A percentile compares a stretch with the other conserved stretches of the same genome.
Evolutionary conservation across 2,888 invertebrate species (phyloP).

Genomic region (Piscicola geometra): DNA sequence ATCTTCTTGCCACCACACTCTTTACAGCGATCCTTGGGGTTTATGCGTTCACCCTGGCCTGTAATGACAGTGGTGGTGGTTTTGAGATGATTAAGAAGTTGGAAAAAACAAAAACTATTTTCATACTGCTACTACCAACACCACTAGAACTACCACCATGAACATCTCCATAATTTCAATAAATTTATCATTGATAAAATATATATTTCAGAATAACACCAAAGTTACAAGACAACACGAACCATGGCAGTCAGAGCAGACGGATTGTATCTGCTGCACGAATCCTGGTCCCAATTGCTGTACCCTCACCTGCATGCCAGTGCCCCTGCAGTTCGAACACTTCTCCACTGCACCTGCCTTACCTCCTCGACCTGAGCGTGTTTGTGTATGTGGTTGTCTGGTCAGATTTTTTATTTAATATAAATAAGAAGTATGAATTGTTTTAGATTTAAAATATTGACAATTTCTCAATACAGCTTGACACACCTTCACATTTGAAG

Average conservation of each 20-base stretch:
- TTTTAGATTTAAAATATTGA: too few relatives aligned
- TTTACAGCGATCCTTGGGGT: constrained; percentile 79
- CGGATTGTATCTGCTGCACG: constrained; percentile 84
- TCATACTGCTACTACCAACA: too few relatives aligned
- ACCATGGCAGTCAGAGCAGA: constrained; percentile 81
- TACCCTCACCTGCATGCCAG: constrained; percentile 71
- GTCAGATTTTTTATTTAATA: too few relatives aligned
- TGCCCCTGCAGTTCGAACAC: constrained; percentile 80
- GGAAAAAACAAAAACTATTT: too few relatives aligned
- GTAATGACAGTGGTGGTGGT: too few relatives aligned
- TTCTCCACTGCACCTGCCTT: constrained; percentile 84
- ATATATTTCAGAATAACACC: not conserved
- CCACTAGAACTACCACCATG: too few relatives aligned
- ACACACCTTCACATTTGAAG: constrained; percentile 81
- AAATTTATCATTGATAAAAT: not conserved
- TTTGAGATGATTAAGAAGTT: too few relatives aligned
- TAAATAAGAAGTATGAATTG: too few relatives aligned
- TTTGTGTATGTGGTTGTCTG: too few relatives aligned
- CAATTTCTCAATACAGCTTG: too few relatives aligned
- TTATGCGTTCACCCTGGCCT: constrained; percentile 58
- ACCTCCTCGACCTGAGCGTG: constrained; percentile 79
- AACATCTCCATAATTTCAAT: too few relatives aligned
- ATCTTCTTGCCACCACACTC: constrained; percentile 85
- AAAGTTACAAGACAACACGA: not conserved
- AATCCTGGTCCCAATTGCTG: constrained; percentile 71